phyloP scores from a whole-genome alignment of 2,888 invertebrate species.

The Pristionchus mayeri region DNA sequence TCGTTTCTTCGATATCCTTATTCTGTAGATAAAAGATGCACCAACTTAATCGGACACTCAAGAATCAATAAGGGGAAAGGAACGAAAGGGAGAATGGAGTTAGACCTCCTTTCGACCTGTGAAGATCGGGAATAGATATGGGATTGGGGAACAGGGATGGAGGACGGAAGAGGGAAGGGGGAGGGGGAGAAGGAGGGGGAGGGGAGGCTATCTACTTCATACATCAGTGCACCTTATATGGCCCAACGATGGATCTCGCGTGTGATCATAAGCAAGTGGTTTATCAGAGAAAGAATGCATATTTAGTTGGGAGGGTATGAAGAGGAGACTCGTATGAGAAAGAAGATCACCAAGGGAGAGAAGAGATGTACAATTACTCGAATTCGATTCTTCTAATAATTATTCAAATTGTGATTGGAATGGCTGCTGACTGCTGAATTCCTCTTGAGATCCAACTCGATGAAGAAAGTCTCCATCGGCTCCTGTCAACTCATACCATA shows the following conservation, averaged over 20 bases:
- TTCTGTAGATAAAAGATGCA: neutral
- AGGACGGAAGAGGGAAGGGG: neutral
- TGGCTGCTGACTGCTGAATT: conserved; percentile 60
- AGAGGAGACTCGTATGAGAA: neutral
- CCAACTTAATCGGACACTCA: neutral
- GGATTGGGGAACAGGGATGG: neutral
- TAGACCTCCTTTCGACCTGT: conserved; percentile 42
- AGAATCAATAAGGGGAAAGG: neutral
- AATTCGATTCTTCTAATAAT: neutral
- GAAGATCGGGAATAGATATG: conserved; percentile 19
- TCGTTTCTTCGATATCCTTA: neutral
- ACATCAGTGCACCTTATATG: neutral
- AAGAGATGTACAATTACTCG: conserved; percentile 34
- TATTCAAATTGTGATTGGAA: conserved; percentile 35
- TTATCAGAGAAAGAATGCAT: neutral
- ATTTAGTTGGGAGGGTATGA: neutral
- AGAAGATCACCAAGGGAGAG: conserved; percentile 1
- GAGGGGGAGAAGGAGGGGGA: neutral
- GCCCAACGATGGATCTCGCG: too few relatives aligned
- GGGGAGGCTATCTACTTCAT: neutral
- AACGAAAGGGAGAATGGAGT: conserved; percentile 33
- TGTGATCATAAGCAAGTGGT: too few relatives aligned
- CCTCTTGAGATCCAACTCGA: conserved; percentile 70
- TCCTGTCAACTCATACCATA: too few relatives aligned
- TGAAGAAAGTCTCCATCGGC: conserved; percentile 72